A percentile compares a stretch with the other conserved stretches of the same genome.
phyloP scores from a whole-genome alignment of 2,113 vertebrate genomes.

The cat (Felis catus) region DNA sequence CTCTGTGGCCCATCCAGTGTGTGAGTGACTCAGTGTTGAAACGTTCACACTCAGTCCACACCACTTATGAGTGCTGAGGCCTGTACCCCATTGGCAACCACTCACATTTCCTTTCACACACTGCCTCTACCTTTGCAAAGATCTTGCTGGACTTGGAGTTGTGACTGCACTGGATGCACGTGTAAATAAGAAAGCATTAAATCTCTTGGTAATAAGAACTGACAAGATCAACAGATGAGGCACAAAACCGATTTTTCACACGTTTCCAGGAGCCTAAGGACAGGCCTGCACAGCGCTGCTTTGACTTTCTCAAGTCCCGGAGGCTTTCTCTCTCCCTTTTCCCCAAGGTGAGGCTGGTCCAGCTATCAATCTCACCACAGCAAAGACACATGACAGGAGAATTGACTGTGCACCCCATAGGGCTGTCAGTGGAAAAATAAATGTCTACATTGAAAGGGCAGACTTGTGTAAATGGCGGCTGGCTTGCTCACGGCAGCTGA shows the following conservation, averaged over 20 bases:
- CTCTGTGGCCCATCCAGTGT: not conserved
- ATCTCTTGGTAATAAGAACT: slow-evolving; percentile 21
- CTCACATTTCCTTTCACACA: not conserved
- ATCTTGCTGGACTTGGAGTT: not conserved
- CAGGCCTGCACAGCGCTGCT: not conserved
- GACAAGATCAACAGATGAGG: not conserved
- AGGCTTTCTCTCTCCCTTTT: not conserved
- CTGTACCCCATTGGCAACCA: fast-evolving
- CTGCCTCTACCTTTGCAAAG: not conserved
- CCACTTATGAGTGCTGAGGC: not conserved
- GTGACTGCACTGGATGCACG: not conserved
- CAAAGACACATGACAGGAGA: slow-evolving; percentile 41
- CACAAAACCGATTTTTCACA: not conserved
- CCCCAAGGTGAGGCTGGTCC: slow-evolving; percentile 16
- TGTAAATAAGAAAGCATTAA: not conserved
- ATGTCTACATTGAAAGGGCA: slow-evolving; percentile 55
- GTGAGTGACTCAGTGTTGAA: not conserved
- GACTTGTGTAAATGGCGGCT: not conserved
- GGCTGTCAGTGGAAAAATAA: slow-evolving; percentile 34
- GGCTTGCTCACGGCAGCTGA: not conserved
- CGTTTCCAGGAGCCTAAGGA: not conserved
- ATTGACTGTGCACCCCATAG: not conserved
- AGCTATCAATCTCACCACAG: slow-evolving; percentile 52
- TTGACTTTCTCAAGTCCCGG: not conserved
- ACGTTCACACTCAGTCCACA: not conserved